Conservation (phyloP, 2,797 vertebrate species). For the Sebastes vulpes region DNA sequence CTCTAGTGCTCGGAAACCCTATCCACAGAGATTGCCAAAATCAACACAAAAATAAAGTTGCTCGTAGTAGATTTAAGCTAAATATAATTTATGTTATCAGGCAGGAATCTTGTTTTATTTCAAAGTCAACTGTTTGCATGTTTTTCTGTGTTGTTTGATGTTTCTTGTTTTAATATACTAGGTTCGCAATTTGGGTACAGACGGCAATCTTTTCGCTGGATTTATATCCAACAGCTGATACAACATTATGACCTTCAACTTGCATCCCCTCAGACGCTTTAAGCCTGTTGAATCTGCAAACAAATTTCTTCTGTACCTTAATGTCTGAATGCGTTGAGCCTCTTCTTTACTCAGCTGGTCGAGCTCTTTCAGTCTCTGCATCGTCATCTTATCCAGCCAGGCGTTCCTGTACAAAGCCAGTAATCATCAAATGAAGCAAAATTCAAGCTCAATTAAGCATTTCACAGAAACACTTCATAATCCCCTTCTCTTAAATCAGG, state of each 20-base stretch:
- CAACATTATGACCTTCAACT: neutral
- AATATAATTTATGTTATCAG: neutral
- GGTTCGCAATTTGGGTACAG: neutral
- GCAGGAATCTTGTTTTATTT: neutral
- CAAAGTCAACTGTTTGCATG: neutral
- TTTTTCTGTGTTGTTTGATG: neutral
- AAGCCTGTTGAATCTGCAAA: neutral
- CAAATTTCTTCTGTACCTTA: slow-evolving; percentile 74
- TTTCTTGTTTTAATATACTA: neutral
- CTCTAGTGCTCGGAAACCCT: too few species aligned
- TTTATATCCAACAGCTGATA: neutral
- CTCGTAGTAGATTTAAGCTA: neutral
- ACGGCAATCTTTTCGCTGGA: neutral
- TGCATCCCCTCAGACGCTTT: neutral
- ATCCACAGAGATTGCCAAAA: neutral
- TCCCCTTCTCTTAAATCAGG: slow-evolving; percentile 30
- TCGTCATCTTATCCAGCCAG: slow-evolving; percentile 85
- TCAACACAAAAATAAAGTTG: neutral
- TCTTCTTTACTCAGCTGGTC: slow-evolving; percentile 82
- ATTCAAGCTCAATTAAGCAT: slow-evolving; percentile 34
- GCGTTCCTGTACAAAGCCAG: slow-evolving; percentile 77
- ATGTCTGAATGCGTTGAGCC: slow-evolving; percentile 70
- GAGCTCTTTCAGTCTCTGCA: slow-evolving; percentile 80
- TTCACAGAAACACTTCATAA: slow-evolving; percentile 50
- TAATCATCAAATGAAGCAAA: slow-evolving; percentile 36